Evolutionary conservation across 30 jellyfish, hydroid and myxozoan species (phyloP), one percentile per base, ranked within the genome.

Genomic region (Catostylus mosaicus): DNA sequence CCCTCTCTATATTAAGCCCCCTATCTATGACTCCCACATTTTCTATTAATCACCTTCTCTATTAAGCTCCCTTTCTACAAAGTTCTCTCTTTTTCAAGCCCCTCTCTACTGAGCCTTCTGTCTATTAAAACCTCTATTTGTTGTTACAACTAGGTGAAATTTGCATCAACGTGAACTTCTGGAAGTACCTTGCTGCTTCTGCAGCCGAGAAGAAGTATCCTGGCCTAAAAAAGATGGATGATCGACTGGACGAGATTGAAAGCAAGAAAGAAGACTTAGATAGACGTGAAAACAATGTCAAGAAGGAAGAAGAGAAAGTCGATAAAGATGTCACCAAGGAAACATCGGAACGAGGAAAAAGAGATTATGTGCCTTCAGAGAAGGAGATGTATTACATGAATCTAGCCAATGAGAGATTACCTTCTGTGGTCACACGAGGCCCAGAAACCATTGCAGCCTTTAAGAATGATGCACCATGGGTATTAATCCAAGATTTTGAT

Each of bases 401-500:
- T 30, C 82, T 69, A 23, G 91, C 86, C 16, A 51, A 57, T 9
- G 96, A 87, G 65, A 82, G 62, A 20, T 52, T 87, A 26, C 96
- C 96, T 7, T 64, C 74, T 0, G 78, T 77, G 5, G 88, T 77
- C 45, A 70, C 87, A 11, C 78, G 89, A 70, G 66, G 96, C 31
- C 85, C 87, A 38, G 96, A 61, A 43, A 78, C 89, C 20, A 54
- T 66, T 6, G 77, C 82, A 40, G 85, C 86, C 9, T 77, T 77
- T 43, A 77, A 78, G 46, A 66, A 66, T 26, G 32, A 63, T 27
- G 91, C 91, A 47, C 96, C 96, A 0, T 87, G 96, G 96, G 91
- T 70, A 7, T 52, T 77, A 40, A 51, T 80, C 54, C 52, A 50
- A 30, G 84, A 80, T 29, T 80, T 65, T 32, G 90, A 80, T 50